Percentiles rank a stretch among this genome's conserved stretches.
Evolutionary conservation across 1,140 invertebrate genomes (phyloP).

Genomic region (Macrosteles quadrilineatus): DNA sequence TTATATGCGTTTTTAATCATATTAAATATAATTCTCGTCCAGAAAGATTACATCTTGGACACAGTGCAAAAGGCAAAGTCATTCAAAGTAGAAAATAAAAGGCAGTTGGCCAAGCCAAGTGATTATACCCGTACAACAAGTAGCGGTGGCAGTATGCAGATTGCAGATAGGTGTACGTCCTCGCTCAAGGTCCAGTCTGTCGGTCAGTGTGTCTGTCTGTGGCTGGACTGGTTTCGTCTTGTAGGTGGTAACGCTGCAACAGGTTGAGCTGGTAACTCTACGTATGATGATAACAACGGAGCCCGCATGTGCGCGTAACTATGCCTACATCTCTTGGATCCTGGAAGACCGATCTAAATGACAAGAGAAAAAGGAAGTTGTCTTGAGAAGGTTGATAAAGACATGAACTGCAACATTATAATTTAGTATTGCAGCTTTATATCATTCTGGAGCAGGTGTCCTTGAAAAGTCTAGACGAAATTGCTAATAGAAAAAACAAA

Average conservation of each 20-base stretch:
- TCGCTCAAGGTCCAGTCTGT: not conserved
- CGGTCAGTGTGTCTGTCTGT: not conserved
- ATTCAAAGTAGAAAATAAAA: not conserved
- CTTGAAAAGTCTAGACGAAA: no score
- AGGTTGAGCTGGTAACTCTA: not conserved
- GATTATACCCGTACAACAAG: not conserved
- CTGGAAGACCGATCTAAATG: no score
- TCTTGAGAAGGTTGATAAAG: no score
- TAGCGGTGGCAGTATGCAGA: not conserved
- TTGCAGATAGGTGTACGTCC: not conserved
- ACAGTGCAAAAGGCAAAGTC: not conserved
- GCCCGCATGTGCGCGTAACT: not conserved
- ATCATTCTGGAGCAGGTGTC: no score
- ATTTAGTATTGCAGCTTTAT: no score
- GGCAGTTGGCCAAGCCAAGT: not conserved
- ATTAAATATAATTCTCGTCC: not conserved
- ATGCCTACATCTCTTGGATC: no score
- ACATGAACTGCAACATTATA: no score
- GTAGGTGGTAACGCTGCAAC: not conserved
- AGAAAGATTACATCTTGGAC: not conserved
- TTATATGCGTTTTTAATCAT: no score
- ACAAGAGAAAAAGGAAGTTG: no score
- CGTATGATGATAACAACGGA: not conserved
- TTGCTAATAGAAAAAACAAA: no score
- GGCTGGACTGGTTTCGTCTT: not conserved